Conservation (phyloP, 2,888 invertebrate genomes). For the Tortricodes alternella region DNA sequence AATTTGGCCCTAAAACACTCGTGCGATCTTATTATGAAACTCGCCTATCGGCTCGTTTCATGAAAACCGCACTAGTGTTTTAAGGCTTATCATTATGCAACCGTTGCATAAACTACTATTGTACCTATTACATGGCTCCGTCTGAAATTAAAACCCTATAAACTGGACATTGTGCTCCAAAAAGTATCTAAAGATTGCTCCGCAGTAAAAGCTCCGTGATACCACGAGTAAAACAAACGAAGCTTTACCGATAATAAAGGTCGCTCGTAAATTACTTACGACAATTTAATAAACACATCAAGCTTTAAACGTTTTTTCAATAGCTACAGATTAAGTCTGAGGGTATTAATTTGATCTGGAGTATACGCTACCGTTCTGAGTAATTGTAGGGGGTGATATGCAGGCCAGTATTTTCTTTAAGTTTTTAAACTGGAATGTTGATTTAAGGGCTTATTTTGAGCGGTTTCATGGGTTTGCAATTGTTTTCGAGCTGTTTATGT, state of each 20-base stretch:
- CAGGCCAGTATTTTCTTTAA: conserved; percentile 6
- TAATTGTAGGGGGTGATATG: conserved; percentile 56
- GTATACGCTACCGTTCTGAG: conserved; percentile 54
- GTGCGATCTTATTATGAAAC: too few species aligned
- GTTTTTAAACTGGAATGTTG: conserved; percentile 24
- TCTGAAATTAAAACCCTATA: too few species aligned
- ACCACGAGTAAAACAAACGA: conserved; percentile 22
- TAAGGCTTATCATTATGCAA: too few species aligned
- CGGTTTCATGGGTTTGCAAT: too few species aligned
- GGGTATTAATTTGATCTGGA: conserved; percentile 70
- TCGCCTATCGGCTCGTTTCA: too few species aligned
- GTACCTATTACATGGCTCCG: too few species aligned
- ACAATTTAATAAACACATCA: conserved; percentile 81
- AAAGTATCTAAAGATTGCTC: background rate
- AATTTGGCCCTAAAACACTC: too few species aligned
- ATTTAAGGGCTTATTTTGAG: conserved; percentile 3
- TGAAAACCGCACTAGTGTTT: too few species aligned
- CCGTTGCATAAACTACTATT: too few species aligned
- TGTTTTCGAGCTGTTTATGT: too few species aligned
- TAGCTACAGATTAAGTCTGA: conserved; percentile 65
- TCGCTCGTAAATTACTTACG: conserved; percentile 66
- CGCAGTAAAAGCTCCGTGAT: background rate
- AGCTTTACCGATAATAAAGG: conserved; percentile 24
- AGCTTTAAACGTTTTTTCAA: conserved; percentile 71
- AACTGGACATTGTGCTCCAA: background rate